Evolutionary conservation across 2,888 invertebrate species (phyloP), one percentile per base, ranked within the genome.

Genomic region (Scaptomyza flava): DNA sequence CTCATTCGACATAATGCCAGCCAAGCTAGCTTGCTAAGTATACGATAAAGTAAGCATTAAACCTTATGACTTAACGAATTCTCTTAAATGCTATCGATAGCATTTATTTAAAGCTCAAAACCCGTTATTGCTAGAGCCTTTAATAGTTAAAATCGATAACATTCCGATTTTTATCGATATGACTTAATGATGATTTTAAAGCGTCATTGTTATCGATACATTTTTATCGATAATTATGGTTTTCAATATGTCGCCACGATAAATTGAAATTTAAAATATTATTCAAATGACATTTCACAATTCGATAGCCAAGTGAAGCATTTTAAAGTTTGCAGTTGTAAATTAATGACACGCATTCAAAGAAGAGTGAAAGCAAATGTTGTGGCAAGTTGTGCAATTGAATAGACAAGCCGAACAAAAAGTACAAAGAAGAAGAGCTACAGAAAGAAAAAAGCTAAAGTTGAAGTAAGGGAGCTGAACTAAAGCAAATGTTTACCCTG

Each of bases 381-480:
- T 86, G 84, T 66, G 78, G 79, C 72, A 81, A 77, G 72, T 78
- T 80, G 84, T 56, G 78, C 66, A 83, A 83, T 81, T 81, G 72
- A 81, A 86, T 69, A 86, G 72, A 77, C 66, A 81, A 68, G 61
- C 65, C 47, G 52, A 41, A 34, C 33, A n/a, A 62, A 31, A 30
- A 42, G n/a, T 9, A 31, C 27, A 52, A 23, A 17, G 17, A 41
- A 14, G 33, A 41, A 41, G 41, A 17, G 9, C n/a, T 2, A 36
- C 5, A 36, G 36, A 36, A n/a, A 38, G 43, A 7, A 33, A n/a
- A 2, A 45, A 31, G 11, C 6, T 12, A 12, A 34, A 48, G 33
- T n/a, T 17, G n/a, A 23, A 65, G 38, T 8, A 20, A 2, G 36
- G 64, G 17, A 17, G 9, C 11, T 62, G 42, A 62, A 34, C 43